Conservation (phyloP, 2,888 invertebrate species). For the Orchesellides sinensis region DNA sequence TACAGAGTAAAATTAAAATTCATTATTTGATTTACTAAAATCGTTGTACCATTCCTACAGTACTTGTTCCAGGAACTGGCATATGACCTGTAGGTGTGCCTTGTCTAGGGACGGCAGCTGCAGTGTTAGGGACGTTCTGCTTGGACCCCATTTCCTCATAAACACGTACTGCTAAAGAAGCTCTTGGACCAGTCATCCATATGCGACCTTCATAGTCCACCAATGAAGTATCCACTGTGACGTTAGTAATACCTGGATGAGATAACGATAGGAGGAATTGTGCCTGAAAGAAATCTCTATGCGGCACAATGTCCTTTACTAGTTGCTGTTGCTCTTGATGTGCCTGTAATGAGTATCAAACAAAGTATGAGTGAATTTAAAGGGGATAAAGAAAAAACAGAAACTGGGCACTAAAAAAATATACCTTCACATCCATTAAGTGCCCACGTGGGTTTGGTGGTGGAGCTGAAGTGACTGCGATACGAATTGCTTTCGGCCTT, state of each 20-base stretch:
- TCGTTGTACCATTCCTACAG: conserved; percentile 43
- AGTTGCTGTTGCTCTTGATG: conserved; percentile 69
- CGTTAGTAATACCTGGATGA: conserved; percentile 77
- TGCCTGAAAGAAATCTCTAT: conserved; percentile 95
- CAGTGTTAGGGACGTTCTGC: conserved; percentile 37
- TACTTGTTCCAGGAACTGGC: conserved; percentile 25
- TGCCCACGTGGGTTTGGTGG: conserved; percentile 62
- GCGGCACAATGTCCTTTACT: conserved; percentile 83
- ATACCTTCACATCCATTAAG: conserved; percentile 68
- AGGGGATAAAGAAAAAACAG: not conserved
- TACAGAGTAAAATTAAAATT: not conserved
- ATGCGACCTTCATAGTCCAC: conserved; percentile 89
- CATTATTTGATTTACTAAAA: conserved; percentile 19
- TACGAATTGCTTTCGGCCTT: conserved; percentile 72
- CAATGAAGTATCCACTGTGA: conserved; percentile 90
- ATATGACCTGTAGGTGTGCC: conserved; percentile 49
- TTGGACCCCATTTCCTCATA: conserved; percentile 79
- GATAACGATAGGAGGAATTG: conserved; percentile 90
- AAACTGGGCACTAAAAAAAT: not conserved
- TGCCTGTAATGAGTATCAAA: conserved; percentile 39
- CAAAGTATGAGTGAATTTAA: not conserved
- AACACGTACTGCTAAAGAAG: conserved; percentile 86
- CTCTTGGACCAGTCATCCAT: conserved; percentile 94
- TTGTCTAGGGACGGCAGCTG: conserved; percentile 42
- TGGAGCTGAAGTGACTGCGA: conserved; percentile 71